These are phyloP conservation scores for Drosophila melanica DNA, from an alignment of 1,140 invertebrate species.

Conservation along the genomic window DNA sequence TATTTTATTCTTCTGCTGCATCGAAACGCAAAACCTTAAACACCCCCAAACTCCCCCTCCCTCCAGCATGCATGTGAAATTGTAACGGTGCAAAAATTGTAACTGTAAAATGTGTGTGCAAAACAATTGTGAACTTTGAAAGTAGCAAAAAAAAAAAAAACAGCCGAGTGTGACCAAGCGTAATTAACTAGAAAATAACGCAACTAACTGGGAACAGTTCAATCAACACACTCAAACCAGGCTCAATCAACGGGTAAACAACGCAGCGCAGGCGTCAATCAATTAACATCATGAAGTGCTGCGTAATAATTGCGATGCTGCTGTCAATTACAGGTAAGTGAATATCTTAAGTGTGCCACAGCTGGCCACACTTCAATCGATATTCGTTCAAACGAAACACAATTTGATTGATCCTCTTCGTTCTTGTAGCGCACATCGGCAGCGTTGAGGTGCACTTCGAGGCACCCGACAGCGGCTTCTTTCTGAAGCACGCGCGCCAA, in stretches of 20 bases:
- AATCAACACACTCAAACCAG: slow-evolving; percentile 7
- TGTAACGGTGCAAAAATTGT: slow-evolving; percentile 32
- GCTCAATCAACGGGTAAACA: slow-evolving; percentile 10
- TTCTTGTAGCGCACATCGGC: slow-evolving; percentile 31
- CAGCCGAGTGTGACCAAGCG: background rate
- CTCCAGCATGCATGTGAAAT: slow-evolving; percentile 26
- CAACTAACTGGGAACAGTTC: slow-evolving; percentile 1
- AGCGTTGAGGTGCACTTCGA: slow-evolving; percentile 94
- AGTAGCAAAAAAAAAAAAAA: slow-evolving; percentile 7
- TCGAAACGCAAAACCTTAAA: background rate
- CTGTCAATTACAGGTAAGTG: slow-evolving; percentile 67
- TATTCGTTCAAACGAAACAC: no score
- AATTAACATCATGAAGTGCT: slow-evolving; percentile 58
- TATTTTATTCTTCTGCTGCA: background rate
- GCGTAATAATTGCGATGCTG: slow-evolving; percentile 56
- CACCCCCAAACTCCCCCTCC: background rate
- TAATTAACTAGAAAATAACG: slow-evolving; percentile 8
- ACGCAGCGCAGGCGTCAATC: slow-evolving; percentile 12
- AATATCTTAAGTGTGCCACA: no score
- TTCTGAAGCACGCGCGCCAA: slow-evolving; percentile 91
- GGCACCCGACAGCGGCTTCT: slow-evolving; percentile 95
- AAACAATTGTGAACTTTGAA: slow-evolving; percentile 20
- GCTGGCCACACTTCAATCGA: no score
- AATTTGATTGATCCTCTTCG: background rate
- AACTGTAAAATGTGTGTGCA: slow-evolving; percentile 24